Conservation (phyloP, 2,888 invertebrate genomes). For the Dryobotodes eremita region DNA sequence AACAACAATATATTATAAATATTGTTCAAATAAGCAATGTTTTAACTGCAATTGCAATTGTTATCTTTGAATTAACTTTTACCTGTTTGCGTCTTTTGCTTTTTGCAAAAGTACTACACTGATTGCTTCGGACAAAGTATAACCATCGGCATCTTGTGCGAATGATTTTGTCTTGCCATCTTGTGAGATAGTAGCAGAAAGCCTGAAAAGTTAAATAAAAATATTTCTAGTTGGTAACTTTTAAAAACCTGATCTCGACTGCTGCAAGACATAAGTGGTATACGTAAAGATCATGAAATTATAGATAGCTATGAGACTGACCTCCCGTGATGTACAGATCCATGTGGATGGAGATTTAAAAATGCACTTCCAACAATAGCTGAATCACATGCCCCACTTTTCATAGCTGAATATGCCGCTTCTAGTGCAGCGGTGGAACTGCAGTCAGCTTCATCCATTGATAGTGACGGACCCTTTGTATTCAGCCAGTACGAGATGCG, state of each 20-base stretch:
- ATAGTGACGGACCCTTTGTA: conserved; percentile 80
- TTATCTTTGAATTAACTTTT: no score
- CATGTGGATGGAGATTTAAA: conserved; percentile 90
- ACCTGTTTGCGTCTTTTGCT: conserved; percentile 19
- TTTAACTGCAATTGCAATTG: neutral
- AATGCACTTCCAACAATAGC: conserved; percentile 92
- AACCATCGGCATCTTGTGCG: conserved; percentile 17
- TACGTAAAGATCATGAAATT: neutral
- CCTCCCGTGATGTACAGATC: conserved; percentile 79
- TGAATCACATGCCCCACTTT: conserved; percentile 79
- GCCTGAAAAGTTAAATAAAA: neutral
- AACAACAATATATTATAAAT: conserved; percentile 21
- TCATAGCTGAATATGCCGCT: conserved; percentile 70
- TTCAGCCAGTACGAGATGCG: conserved; percentile 76
- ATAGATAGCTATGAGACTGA: neutral
- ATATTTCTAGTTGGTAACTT: neutral
- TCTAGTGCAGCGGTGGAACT: conserved; percentile 79
- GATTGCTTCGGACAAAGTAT: conserved; percentile 14
- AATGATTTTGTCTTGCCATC: conserved; percentile 23
- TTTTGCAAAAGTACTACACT: conserved; percentile 22
- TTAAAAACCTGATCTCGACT: neutral
- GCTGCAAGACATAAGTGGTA: neutral
- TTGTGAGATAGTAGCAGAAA: conserved; percentile 4
- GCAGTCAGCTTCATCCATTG: conserved; percentile 79
- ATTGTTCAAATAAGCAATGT: neutral